phyloP scores from a whole-genome alignment of 2,113 vertebrate genomes.

The Picathartes gymnocephalus region DNA sequence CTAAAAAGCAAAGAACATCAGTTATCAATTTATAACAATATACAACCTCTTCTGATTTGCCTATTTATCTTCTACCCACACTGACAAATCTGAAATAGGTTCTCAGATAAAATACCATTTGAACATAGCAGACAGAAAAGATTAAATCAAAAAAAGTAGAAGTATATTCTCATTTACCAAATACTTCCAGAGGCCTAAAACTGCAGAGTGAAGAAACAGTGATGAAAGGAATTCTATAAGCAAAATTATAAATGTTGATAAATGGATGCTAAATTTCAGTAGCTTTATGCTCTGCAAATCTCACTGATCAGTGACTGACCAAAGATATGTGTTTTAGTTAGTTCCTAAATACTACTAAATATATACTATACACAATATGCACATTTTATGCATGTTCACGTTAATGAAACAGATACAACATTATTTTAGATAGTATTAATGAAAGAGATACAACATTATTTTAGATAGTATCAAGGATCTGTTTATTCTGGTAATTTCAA shows the following conservation, averaged over 20 bases:
- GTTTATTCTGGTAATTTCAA: background rate
- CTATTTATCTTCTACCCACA: background rate
- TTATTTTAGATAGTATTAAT: background rate
- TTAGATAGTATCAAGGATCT: background rate
- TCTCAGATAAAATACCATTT: background rate
- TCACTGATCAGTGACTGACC: background rate
- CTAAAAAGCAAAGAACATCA: background rate
- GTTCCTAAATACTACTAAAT: background rate
- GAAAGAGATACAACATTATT: background rate
- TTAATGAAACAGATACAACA: too few relatives aligned
- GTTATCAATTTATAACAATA: background rate
- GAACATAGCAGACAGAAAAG: background rate
- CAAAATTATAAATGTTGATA: background rate
- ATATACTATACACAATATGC: background rate
- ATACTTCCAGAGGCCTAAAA: background rate
- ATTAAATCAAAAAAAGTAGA: background rate
- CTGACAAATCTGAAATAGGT: background rate
- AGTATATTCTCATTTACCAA: background rate
- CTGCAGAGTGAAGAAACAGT: background rate
- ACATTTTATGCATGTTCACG: background rate
- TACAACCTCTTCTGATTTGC: background rate
- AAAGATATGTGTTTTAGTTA: background rate
- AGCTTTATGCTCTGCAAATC: background rate
- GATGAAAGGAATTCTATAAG: background rate
- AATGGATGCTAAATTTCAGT: background rate